These are phyloP conservation scores for Synergus itoensis DNA, from an alignment of 2,888 invertebrate genomes.

Conservation along the genomic window DNA sequence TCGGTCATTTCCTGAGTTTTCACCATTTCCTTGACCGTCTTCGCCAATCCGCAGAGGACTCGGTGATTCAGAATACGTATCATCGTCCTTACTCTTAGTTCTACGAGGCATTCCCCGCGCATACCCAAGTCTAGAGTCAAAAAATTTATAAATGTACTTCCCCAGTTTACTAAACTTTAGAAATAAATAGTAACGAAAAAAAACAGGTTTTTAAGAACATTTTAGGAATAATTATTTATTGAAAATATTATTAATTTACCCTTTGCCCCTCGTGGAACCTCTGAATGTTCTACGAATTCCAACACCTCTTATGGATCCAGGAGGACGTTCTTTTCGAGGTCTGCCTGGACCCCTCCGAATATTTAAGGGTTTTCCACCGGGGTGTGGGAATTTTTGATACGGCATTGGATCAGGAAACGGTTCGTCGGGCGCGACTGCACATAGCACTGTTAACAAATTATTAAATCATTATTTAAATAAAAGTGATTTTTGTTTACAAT, in stretches of 20 bases:
- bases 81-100: constrained; percentile 78
- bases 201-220: background rate
- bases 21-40: constrained; percentile 73
- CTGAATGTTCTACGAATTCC: constrained; percentile 71
- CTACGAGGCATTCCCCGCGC: constrained; percentile 77
- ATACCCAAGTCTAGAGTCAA: constrained; percentile 70
- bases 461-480: background rate
- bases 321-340: constrained; percentile 86
- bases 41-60: constrained; percentile 76
- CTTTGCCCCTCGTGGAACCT: constrained; percentile 74
- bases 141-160: constrained; percentile 6
- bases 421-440: constrained; percentile 80
- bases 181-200: background rate
- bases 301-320: constrained; percentile 76
- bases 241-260: constrained; percentile 59
- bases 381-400: constrained; percentile 78
- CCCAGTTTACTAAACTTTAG: background rate
- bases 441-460: constrained; percentile 29
- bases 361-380: constrained; percentile 81
- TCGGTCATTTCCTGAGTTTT: constrained; percentile 79
- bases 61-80: constrained; percentile 75
- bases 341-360: constrained; percentile 88
- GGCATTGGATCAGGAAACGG: constrained; percentile 84
- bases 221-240: background rate
- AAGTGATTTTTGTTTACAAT: background rate